A percentile compares a stretch with the other conserved stretches of the same genome.
Evolutionary conservation across 2,888 invertebrate genomes (phyloP).

Genomic region (Congeria kusceri): DNA sequence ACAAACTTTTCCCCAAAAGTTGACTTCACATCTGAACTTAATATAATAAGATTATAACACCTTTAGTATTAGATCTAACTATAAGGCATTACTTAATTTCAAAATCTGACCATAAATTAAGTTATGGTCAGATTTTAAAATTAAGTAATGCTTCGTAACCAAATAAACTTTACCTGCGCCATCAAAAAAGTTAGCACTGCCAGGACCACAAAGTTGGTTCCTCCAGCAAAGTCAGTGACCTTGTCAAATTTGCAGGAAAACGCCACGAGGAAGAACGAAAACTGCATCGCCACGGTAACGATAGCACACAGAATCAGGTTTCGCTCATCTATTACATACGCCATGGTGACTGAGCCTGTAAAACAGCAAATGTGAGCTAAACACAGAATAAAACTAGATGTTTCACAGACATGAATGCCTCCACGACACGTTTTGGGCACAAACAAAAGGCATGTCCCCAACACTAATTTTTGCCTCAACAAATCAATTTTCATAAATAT

Average conservation of each 20-base stretch:
- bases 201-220: conserved; percentile 95
- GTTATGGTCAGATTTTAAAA: no score
- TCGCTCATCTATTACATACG: conserved; percentile 65
- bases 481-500: no score
- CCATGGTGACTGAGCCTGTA: conserved; percentile 24
- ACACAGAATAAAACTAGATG: no score
- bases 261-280: conserved; percentile 94
- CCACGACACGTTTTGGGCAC: no score
- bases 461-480: no score
- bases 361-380: no score
- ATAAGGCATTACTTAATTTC: not conserved
- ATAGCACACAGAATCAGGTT: conserved; percentile 81
- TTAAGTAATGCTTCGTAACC: no score
- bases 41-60: not conserved
- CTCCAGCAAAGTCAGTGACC: conserved; percentile 96
- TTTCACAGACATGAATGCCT: no score
- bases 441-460: no score
- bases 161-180: conserved; percentile 90
- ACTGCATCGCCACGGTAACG: conserved; percentile 87
- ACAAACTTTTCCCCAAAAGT: no score
- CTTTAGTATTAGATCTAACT: not conserved
- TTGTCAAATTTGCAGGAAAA: conserved; percentile 92
- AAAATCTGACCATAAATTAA: not conserved
- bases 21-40: no score
- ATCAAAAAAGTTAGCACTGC: conserved; percentile 94